Evolutionary conservation across 1,140 invertebrate species (phyloP), one percentile per base, ranked within the genome.

Genomic region (Anastrepha ludens): DNA sequence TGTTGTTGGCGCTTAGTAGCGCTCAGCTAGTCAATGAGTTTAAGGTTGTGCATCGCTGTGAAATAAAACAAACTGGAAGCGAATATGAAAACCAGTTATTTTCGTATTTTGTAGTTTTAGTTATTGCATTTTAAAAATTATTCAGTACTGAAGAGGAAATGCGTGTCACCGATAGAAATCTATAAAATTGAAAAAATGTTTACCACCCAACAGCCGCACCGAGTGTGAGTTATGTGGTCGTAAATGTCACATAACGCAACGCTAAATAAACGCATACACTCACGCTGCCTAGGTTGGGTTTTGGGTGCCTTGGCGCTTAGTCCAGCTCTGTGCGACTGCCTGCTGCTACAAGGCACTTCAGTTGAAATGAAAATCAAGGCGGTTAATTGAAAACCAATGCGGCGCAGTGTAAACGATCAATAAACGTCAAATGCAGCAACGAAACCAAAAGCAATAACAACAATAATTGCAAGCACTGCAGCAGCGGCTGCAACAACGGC

Each of bases 351-450:
- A 20, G 44, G 47, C 74, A 55, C 47, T 55, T 55, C 2, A n/a
- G 17, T 81, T 29, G 74, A 20, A 81, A 81, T 55, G 74, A 81
- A 55, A 55, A 50, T 81, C 74, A n/a, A 20, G 47, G 44, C 47
- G 44, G 17, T 81, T 81, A 81, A 81, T 81, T 81, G n/a, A 81
- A 81, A 55, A 55, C 15, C 47, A 55, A 55, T 81, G 74, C 47
- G 47, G 17, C 9, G 74, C 74, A 55, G 47, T 81, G 47, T n/a
- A 81, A 81, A 55, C n/a, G 74, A 55, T 81, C 74, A 81, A 50
- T 81, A 81, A 81, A 81, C 47, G 47, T 81, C 74, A 81, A 20
- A 81, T n/a, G 47, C 47, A 81, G 15, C 47, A 55, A 74, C 44
- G 13, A 47, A 41, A 39, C n/a, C 64, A 67, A 67, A 41, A 29